phyloP scores from a whole-genome alignment of 2,888 invertebrate genomes.

The Onchidella celtica region DNA sequence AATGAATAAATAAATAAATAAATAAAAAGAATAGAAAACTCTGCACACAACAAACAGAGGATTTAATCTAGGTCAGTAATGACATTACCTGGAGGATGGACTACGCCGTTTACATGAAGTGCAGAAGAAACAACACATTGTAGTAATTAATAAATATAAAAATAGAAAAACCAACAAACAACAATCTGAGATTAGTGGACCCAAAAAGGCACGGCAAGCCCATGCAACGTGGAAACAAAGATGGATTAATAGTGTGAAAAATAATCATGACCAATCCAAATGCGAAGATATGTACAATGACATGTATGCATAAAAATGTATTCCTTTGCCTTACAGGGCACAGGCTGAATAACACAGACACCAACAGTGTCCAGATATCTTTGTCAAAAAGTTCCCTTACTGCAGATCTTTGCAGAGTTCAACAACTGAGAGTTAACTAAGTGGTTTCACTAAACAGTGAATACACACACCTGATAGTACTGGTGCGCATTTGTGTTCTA shows the following conservation, averaged over 20 bases:
- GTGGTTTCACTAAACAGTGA: too few relatives aligned
- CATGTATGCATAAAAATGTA: neutral
- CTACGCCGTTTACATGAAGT: neutral
- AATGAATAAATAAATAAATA: too few relatives aligned
- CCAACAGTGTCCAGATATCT: too few relatives aligned
- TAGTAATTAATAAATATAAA: slow-evolving; percentile 35
- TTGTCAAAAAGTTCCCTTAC: too few relatives aligned
- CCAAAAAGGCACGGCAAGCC: slow-evolving; percentile 49
- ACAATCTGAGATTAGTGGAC: slow-evolving; percentile 49
- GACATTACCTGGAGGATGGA: neutral
- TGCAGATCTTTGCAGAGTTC: too few relatives aligned
- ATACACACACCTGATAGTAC: too few relatives aligned
- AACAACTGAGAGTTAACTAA: too few relatives aligned
- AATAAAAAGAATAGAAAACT: too few relatives aligned
- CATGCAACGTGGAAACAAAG: slow-evolving; percentile 46
- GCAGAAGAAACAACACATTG: slow-evolving; percentile 15
- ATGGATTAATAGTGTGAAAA: slow-evolving; percentile 22
- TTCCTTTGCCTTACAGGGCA: too few relatives aligned
- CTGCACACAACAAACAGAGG: slow-evolving; percentile 23
- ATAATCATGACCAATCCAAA: neutral
- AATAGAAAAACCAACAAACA: slow-evolving; percentile 38
- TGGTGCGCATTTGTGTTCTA: too few relatives aligned
- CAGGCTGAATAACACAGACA: too few relatives aligned
- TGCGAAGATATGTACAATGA: slow-evolving; percentile 12
- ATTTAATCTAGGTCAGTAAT: slow-evolving; percentile 6